phyloP scores from a whole-genome alignment of 2,797 vertebrate species.

The Arnoldichthys spilopterus region DNA sequence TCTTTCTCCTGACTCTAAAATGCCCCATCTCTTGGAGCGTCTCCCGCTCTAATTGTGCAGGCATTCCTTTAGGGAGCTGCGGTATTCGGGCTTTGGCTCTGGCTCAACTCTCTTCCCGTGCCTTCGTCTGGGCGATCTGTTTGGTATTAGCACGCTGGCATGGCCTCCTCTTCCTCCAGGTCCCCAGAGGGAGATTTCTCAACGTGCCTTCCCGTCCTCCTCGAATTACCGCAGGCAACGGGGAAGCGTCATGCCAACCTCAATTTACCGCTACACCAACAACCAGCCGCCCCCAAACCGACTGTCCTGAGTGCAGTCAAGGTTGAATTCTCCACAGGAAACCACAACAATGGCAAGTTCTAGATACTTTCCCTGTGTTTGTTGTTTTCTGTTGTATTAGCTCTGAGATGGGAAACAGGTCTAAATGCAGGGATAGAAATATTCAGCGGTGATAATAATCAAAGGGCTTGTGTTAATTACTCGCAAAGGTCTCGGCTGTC shows the following conservation, averaged over 20 bases:
- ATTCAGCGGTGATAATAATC: not conserved
- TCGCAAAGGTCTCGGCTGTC: not conserved
- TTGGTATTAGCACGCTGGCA: slow-evolving; percentile 48
- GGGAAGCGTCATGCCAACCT: slow-evolving; percentile 4
- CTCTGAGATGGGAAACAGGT: not conserved
- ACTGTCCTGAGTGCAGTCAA: not conserved
- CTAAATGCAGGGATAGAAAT: not conserved
- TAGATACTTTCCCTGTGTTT: not conserved
- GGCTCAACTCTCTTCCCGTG: slow-evolving; percentile 18
- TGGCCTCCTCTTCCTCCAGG: not conserved
- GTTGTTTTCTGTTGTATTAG: not conserved
- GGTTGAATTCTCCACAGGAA: slow-evolving; percentile 4
- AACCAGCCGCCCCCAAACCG: not conserved
- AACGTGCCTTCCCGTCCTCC: slow-evolving; percentile 27
- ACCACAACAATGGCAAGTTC: slow-evolving; percentile 4
- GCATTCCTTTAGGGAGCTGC: slow-evolving; percentile 55
- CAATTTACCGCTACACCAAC: not conserved
- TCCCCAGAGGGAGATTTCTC: slow-evolving; percentile 37
- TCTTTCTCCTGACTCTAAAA: slow-evolving; percentile 60
- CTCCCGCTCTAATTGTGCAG: slow-evolving; percentile 70
- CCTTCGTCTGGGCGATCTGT: slow-evolving; percentile 45
- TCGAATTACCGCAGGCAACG: slow-evolving; percentile 19
- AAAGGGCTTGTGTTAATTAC: not conserved
- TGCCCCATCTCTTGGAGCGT: slow-evolving; percentile 65
- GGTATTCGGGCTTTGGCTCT: slow-evolving; percentile 59